Base-by-base conservation (phyloP, 2,113 vertebrate genomes). In the Indri indri region DNA sequence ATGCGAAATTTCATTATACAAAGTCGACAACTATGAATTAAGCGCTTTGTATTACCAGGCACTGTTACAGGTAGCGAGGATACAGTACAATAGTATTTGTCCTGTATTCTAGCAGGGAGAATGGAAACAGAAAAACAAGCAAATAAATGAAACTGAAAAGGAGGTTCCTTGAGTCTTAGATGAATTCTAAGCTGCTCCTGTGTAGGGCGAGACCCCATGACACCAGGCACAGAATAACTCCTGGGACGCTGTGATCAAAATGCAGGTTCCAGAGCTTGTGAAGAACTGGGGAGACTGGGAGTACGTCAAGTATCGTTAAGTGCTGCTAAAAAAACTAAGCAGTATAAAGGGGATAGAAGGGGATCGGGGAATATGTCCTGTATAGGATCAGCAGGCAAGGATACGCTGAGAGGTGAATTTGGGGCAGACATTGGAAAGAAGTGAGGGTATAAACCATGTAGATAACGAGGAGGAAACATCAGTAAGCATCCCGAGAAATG, bases 11-110 rank as follows among this genome's bases (percentile, higher is more conserved):
- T 77, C 71, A 57, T 34, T 71, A 34, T 47, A 61, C 8, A 52
- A 89, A 68, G 17, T 74, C 54, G 90, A 74, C 34, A 74, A 22
- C 73, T 73, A 25, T 92, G 61, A 94, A 86, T 94, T 89, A 89
- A 92, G 65, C n/a, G 76, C 42, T 76, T 89, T 79, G 65, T 11
- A 50, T 80, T 65, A 23, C 12, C 37, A 95, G 40, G 4, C 27
- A 32, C n/a, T 80, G 2, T 40, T 54, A 37, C 30, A 94, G 37
- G 63, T 90, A 66, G 47, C 40, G 83, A 86, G 37, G 20, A 52
- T 59, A 87, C 76, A 54, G 42, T 82, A 61, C 95, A 90, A 50
- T 34, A 73, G 5, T 61, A 70, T 89, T 85, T 77, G 11, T 77
- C n/a, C 70, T 76, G 18, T 42, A 52, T 76, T 90, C 54, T 70